A percentile compares a stretch with the other conserved stretches of the same genome.
Conservation (phyloP, 1,140 invertebrate genomes). For the Dendroctonus ponderosae region DNA sequence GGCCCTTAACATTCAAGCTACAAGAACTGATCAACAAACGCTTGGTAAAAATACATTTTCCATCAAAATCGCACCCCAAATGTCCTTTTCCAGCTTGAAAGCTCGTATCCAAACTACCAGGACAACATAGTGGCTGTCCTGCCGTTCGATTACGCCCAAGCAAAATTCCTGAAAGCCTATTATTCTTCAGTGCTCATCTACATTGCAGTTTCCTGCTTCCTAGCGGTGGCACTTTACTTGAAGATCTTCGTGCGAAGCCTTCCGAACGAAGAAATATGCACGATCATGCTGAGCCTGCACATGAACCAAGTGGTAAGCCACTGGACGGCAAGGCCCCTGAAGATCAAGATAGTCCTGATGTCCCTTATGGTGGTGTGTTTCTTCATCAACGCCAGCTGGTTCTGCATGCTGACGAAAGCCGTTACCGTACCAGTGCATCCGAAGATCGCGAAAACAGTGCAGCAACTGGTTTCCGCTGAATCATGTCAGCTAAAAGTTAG, state of each 20-base stretch:
- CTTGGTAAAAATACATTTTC: no score
- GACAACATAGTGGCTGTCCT: neutral
- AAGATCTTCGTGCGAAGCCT: neutral
- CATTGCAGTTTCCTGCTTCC: neutral
- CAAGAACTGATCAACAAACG: no score
- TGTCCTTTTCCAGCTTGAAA: neutral
- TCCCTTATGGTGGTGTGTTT: neutral
- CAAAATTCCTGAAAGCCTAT: neutral
- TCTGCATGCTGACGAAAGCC: neutral
- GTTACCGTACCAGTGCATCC: neutral
- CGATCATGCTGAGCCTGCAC: neutral
- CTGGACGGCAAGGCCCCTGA: no score
- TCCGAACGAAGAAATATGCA: neutral
- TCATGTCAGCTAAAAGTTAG: neutral
- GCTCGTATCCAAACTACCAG: neutral
- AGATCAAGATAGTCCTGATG: neutral
- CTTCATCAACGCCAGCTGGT: neutral
- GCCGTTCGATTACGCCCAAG: neutral
- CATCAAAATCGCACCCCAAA: no score
- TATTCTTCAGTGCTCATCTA: neutral
- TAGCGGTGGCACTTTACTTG: neutral
- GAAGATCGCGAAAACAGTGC: neutral
- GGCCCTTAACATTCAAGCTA: no score
- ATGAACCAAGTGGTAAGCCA: no score
- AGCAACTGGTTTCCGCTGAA: neutral